Evolutionary conservation across 30 jellyfish, hydroid and myxozoan genomes (phyloP), one percentile per base, ranked within the genome.

Genomic region (Pelagia noctiluca): DNA sequence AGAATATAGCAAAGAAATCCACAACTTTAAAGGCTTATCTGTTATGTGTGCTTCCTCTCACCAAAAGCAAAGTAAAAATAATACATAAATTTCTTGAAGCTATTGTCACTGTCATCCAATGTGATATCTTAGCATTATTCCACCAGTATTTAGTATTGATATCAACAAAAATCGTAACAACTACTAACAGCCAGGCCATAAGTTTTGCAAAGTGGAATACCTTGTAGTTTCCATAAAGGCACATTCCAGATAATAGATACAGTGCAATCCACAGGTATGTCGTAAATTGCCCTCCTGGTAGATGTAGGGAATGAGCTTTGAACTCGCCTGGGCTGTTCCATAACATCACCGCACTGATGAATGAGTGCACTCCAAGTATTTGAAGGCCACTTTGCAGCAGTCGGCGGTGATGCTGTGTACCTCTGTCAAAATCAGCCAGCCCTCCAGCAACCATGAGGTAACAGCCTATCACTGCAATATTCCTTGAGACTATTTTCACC

Each of bases 381-480:
- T 88, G 97, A 8, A 78, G 35, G n/a, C 99, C 99, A 50, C 74
- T 75, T 60, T 84, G 80, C 19, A 88, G 62, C 42, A 94, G 90
- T 29, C 89, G 33, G 10, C 67, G 48, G 66, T 69, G 89, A 31
- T 78, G 82, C 34, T 65, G 83, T 50, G 74, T 42, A 5, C 83
- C 84, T 50, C 90, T 86, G 49, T 83, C 87, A 73, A 65, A 75
- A 10, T 83, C 82, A 28, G 95, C 83, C 47, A 88, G 22, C 16
- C 98, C 98, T 21, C 98, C 98, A 24, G 96, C 98, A 21, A 94
- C 94, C 97, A 88, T 85, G 57, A 94, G 71, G 64, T 49, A 94
- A 60, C 97, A 87, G 1, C 99, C 99, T 11, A 88, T 49, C 21
- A 79, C 30, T 2, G 96, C 97, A 34, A 88, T 33, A 34, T 94